phyloP scores from a whole-genome alignment of 2,113 vertebrate species.

The Ovis canadensis region DNA sequence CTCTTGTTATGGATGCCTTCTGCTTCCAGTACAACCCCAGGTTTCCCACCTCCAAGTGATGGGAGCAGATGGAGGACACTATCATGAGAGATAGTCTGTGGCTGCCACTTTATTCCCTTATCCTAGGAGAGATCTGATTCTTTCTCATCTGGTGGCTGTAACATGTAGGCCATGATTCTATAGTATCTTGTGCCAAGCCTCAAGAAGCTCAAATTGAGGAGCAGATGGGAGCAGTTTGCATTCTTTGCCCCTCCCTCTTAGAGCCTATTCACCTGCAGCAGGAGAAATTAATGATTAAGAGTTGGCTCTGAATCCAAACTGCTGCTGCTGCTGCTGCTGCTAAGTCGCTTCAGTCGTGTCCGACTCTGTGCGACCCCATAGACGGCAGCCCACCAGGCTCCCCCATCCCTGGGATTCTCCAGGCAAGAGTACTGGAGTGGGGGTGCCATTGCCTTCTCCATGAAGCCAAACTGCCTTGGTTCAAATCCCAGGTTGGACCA shows the following conservation, averaged over 20 bases:
- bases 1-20: not conserved
- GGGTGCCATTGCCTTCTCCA: no score
- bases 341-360: no score
- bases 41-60: not conserved
- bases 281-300: not conserved
- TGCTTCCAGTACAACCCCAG: not conserved
- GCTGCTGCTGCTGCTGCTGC: no score
- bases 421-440: no score
- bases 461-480: not conserved
- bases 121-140: not conserved
- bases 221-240: no score
- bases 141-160: not conserved
- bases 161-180: not conserved
- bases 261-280: not conserved
- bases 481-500: not conserved
- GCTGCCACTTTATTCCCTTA: not conserved
- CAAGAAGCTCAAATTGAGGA: not conserved
- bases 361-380: no score
- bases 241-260: not conserved
- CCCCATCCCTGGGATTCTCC: no score
- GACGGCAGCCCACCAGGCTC: no score
- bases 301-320: not conserved
- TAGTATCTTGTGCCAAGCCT: not conserved
- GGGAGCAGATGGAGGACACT: not conserved
- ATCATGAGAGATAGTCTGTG: not conserved